Evolutionary conservation across 1,140 invertebrate genomes (phyloP).

Genomic region (Brachionus asplanchnoidis): DNA sequence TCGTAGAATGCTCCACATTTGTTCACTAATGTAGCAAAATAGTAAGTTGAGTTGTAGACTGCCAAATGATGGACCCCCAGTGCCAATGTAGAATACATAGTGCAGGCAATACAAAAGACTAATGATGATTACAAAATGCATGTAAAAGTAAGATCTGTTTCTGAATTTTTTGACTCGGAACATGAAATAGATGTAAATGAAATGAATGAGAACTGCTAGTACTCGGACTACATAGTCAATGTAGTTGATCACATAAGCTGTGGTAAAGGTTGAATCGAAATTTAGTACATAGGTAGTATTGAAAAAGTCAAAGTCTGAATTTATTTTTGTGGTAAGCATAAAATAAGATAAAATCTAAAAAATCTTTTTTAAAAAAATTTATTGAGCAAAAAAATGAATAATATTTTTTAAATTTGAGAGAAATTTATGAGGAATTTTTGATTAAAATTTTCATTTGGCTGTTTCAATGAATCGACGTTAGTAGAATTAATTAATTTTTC

Average conservation of each 20-base stretch:
- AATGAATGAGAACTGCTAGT: background rate
- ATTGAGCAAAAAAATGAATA: background rate
- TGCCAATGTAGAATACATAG: background rate
- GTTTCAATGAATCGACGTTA: background rate
- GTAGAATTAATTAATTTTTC: background rate
- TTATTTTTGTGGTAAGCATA: background rate
- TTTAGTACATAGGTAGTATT: background rate
- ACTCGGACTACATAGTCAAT: conserved; percentile 7
- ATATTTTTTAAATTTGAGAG: background rate
- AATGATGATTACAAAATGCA: conserved; percentile 20
- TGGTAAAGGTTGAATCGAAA: conserved; percentile 1
- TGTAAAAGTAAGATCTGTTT: conserved; percentile 16
- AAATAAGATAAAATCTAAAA: background rate
- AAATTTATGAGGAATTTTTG: background rate
- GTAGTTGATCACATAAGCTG: conserved; percentile 1
- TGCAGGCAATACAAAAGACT: conserved; percentile 2
- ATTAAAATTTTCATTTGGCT: background rate
- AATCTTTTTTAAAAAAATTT: background rate
- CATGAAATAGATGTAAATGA: background rate
- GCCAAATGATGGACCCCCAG: background rate
- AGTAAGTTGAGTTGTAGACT: background rate
- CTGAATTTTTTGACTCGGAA: conserved; percentile 20
- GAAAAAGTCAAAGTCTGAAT: background rate
- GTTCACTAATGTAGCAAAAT: conserved; percentile 36
- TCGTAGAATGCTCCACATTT: conserved; percentile 7